Base-by-base conservation (phyloP, 2,888 invertebrate species). In the Leptogaster cylindrica region DNA sequence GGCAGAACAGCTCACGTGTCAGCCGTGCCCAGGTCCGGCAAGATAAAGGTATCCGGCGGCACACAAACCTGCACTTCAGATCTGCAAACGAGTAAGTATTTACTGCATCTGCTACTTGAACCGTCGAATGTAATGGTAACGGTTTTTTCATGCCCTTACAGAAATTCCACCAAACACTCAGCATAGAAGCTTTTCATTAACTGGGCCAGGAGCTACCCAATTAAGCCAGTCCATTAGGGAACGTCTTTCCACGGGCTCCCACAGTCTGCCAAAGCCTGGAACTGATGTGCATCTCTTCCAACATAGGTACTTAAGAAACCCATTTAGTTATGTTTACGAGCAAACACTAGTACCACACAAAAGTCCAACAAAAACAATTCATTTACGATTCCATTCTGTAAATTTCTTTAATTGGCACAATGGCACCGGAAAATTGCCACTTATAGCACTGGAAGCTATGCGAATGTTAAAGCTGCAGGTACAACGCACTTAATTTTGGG, bases 11-110 rank as follows among this genome's bases (percentile, higher is more conserved):
- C 92, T 44, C 91, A 92, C 82, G 92, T 92, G 28, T 91, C 92
- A 61, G 92, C 92, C 2, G 92, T 93, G 41, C 92, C 92, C 6
- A 84, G 92, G 74, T 91, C 92, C 0, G 74, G 76, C 28, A 92
- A 93, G 82, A 90, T 93, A 28, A 94, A 94, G 83, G 91, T 93
- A 23, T 92, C 93, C 4, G 93, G 93, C 10, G 94, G 94, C 25
- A 93, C 94, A 0, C 94, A 95, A 79, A 94, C 94, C 4, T 89
- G 92, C 75, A 90, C 89, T 31, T 89, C 89, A 74, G 91, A 91
- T 75, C 82, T 89, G 33, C 88, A 88, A 79, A 88, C 86, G 77
- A 88, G 88, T 88, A 78, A 84, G 86, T 82, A n/a, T 64, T 44
- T 51, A 23, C 50, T 64, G 5, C n/a, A 25, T 1, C n/a, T n/a